A percentile compares a stretch with the other conserved stretches of the same genome.
Conservation (phyloP, 2,797 vertebrate genomes). For the Eidolon dupreanum region DNA sequence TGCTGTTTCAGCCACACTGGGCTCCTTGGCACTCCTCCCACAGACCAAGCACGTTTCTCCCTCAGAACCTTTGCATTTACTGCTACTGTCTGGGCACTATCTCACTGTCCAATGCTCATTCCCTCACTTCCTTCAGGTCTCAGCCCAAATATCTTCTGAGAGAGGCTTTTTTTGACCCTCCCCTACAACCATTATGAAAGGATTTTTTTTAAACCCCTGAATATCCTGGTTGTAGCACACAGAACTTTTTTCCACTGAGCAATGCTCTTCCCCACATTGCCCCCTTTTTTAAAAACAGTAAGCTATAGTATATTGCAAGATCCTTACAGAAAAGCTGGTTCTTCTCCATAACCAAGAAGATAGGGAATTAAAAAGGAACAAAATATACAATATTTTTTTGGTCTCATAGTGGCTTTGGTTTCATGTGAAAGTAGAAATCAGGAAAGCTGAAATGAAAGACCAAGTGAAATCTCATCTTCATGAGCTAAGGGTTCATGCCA, state of each 20-base stretch:
- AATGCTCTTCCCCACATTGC: background rate
- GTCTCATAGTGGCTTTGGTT: background rate
- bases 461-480: background rate
- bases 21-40: background rate
- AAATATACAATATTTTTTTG: background rate
- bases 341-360: background rate
- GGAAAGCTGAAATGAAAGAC: background rate
- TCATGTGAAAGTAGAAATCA: background rate
- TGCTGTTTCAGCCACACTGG: background rate
- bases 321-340: background rate
- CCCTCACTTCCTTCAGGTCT: background rate
- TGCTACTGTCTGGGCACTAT: background rate
- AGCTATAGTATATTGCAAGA: background rate
- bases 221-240: background rate
- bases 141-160: background rate
- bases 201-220: background rate
- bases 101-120: background rate
- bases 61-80: background rate
- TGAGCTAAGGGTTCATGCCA: background rate
- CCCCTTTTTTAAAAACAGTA: background rate
- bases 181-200: background rate
- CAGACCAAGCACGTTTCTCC: background rate
- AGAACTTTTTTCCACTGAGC: background rate
- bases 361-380: background rate
- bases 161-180: background rate